A percentile compares a stretch with the other conserved stretches of the same genome.
These are phyloP conservation scores for Dorcus hopei DNA, from an alignment of 2,888 invertebrate genomes.

Conservation along the genomic window DNA sequence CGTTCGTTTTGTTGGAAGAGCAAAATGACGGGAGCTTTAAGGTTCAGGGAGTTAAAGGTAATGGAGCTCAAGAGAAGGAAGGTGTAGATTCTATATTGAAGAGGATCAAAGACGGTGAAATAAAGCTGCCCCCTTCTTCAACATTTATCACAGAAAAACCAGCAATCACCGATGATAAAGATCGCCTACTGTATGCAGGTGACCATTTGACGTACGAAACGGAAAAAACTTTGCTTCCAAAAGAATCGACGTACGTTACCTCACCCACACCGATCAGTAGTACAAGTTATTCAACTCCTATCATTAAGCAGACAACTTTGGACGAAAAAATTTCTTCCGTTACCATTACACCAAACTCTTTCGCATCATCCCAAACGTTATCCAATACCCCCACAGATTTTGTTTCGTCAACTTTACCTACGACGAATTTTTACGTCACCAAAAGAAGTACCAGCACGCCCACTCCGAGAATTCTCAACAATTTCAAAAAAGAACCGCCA, in stretches of 20 bases:
- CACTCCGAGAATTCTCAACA: background rate
- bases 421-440: constrained; percentile 15
- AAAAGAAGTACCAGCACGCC: constrained; percentile 6
- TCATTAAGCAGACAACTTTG: constrained; percentile 6
- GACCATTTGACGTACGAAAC: constrained; percentile 19
- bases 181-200: constrained; percentile 32
- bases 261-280: constrained; percentile 23
- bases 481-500: background rate
- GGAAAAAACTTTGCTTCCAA: background rate
- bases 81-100: constrained; percentile 74
- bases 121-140: constrained; percentile 69
- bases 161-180: background rate
- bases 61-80: constrained; percentile 64
- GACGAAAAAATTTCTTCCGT: constrained; percentile 25
- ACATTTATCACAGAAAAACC: constrained; percentile 1
- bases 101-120: constrained; percentile 76
- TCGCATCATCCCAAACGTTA: constrained; percentile 26
- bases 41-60: constrained; percentile 80
- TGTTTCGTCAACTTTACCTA: constrained; percentile 19
- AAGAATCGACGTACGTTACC: constrained; percentile 19
- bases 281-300: constrained; percentile 8
- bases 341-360: constrained; percentile 42
- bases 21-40: constrained; percentile 82
- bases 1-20: constrained; percentile 82
- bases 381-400: constrained; percentile 9